Evolutionary conservation across 2,797 vertebrate genomes (phyloP).

Genomic region (Alosa sapidissima): DNA sequence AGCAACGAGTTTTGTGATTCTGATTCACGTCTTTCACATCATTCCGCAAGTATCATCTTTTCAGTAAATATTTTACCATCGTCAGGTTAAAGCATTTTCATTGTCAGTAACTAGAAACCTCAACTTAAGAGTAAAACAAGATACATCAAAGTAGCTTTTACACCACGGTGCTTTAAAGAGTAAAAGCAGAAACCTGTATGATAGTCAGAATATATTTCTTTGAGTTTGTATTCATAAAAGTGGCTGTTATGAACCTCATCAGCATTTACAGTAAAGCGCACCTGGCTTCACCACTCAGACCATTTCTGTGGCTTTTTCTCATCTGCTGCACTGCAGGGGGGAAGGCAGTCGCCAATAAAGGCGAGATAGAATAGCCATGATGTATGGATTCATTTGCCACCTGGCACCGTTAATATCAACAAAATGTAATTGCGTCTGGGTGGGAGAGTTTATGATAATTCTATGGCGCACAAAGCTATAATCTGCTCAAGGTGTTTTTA

Average conservation of each 20-base stretch:
- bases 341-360: conserved; percentile 4
- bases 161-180: not conserved
- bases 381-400: conserved; percentile 16
- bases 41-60: too few species aligned
- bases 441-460: conserved; percentile 6
- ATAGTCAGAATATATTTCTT: not conserved
- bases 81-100: not conserved
- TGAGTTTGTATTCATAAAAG: not conserved
- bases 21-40: too few species aligned
- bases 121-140: not conserved
- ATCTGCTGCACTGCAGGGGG: not conserved
- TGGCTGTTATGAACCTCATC: not conserved
- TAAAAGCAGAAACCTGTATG: not conserved
- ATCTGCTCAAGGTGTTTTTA: conserved; percentile 18
- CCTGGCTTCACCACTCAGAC: not conserved
- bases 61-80: too few species aligned
- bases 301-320: not conserved
- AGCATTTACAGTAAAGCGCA: not conserved
- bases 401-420: conserved; percentile 21
- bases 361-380: not conserved
- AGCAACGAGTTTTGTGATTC: too few species aligned
- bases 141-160: not conserved
- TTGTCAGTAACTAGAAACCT: not conserved
- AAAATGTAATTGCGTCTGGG: conserved; percentile 7
- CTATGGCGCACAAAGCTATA: not conserved